Percentiles rank a stretch among this genome's conserved stretches.
phyloP scores from a whole-genome alignment of 2,113 vertebrate species.

The Caloenas nicobarica region DNA sequence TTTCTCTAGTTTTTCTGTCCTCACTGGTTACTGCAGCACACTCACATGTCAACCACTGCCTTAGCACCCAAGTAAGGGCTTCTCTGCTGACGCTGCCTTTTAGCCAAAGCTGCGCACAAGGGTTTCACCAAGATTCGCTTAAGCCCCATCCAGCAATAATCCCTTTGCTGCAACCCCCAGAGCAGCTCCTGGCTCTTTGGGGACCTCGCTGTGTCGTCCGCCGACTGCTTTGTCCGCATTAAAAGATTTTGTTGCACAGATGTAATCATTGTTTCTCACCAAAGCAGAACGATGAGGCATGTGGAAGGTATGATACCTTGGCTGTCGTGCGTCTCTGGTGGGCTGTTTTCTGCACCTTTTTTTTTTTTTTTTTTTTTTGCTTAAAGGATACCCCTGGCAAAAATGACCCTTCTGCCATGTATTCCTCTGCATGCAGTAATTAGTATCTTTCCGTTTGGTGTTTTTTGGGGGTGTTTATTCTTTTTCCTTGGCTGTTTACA shows the following conservation, averaged over 20 bases:
- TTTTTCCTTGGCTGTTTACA: neutral
- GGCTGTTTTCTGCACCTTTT: neutral
- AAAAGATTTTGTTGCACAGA: neutral
- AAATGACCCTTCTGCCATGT: neutral
- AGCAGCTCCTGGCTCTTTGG: neutral
- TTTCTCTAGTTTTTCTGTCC: neutral
- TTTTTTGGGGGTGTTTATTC: neutral
- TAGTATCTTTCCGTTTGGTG: neutral
- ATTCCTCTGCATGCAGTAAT: neutral
- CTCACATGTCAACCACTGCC: neutral
- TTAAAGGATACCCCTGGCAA: neutral
- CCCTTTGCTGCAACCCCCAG: neutral
- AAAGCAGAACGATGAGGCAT: slow-evolving; percentile 24
- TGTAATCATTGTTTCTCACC: neutral
- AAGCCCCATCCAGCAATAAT: neutral
- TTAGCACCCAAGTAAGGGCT: neutral
- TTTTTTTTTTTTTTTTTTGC: neutral
- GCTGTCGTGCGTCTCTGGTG: neutral
- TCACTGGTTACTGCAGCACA: neutral
- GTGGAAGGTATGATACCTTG: neutral
- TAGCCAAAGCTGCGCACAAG: neutral
- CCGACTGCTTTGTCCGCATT: neutral
- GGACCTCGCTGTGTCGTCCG: neutral
- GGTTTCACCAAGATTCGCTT: neutral
- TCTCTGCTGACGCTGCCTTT: neutral